Conservation (phyloP, 2,888 invertebrate species). For the Isotomurus palustris region DNA sequence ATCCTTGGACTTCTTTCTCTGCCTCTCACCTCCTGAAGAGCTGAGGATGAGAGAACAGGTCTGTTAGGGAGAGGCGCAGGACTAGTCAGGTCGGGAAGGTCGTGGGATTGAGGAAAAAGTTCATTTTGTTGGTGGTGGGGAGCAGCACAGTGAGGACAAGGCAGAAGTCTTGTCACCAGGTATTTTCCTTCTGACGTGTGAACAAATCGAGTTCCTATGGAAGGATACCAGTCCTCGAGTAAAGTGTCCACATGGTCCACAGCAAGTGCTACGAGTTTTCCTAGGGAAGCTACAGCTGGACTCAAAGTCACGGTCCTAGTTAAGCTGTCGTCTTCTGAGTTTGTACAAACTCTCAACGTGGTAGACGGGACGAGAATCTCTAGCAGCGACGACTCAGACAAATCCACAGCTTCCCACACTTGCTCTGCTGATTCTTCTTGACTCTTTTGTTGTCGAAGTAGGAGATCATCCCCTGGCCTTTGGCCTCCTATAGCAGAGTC, state of each 20-base stretch:
- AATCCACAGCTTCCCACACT: constrained; percentile 76
- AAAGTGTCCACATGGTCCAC: constrained; percentile 95
- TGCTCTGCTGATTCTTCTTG: constrained; percentile 60
- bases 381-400: constrained; percentile 72
- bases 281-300: constrained; percentile 71
- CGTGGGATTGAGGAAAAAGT: constrained; percentile 6
- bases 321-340: neutral
- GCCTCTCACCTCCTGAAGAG: too few species aligned
- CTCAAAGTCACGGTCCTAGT: constrained; percentile 60
- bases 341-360: neutral
- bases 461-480: constrained; percentile 13
- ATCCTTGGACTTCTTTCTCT: constrained; percentile 43
- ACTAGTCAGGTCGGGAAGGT: constrained; percentile 25
- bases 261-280: constrained; percentile 76
- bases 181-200: constrained; percentile 95
- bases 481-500: too few species aligned
- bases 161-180: constrained; percentile 85
- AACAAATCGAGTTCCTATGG: constrained; percentile 86
- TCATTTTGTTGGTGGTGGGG: constrained; percentile 23
- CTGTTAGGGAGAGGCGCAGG: too few species aligned
- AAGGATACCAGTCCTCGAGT: constrained; percentile 97
- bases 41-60: too few species aligned
- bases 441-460: constrained; percentile 24
- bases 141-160: constrained; percentile 74
- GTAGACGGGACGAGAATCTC: constrained; percentile 65